Percentiles rank a stretch among this genome's conserved stretches.
phyloP scores from a whole-genome alignment of 1,140 invertebrate species.

The Lasaia peninsularis region DNA sequence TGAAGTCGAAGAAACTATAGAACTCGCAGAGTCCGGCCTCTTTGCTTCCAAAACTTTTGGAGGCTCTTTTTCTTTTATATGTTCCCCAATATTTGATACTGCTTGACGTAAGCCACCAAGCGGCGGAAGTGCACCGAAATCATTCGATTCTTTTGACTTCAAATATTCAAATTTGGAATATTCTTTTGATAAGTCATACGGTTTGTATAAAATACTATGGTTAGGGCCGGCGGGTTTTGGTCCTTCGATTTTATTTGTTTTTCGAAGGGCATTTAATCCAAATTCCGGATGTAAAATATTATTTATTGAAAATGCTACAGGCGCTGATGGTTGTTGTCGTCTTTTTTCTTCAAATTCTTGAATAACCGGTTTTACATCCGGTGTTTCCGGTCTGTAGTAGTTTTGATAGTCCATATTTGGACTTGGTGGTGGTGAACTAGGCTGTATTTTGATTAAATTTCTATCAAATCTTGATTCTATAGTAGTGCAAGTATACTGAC shows the following conservation, averaged over 20 bases:
- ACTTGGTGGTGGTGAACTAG: slow-evolving; percentile 56
- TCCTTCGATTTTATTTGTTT: slow-evolving; percentile 66
- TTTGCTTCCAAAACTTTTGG: slow-evolving; percentile 47
- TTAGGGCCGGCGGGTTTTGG: slow-evolving; percentile 63
- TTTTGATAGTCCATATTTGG: slow-evolving; percentile 56
- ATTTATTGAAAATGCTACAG: slow-evolving; percentile 64
- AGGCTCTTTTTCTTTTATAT: slow-evolving; percentile 44
- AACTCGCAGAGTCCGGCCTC: slow-evolving; percentile 72
- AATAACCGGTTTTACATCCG: slow-evolving; percentile 57
- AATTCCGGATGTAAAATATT: slow-evolving; percentile 74
- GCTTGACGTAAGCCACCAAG: slow-evolving; percentile 80
- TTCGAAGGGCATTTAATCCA: slow-evolving; percentile 60
- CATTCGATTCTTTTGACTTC: slow-evolving; percentile 49
- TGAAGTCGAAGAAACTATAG: slow-evolving; percentile 68
- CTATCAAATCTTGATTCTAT: slow-evolving; percentile 55
- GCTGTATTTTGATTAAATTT: slow-evolving; percentile 57
- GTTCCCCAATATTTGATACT: slow-evolving; percentile 80
- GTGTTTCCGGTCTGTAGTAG: slow-evolving; percentile 59
- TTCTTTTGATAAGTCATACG: slow-evolving; percentile 64
- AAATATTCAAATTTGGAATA: slow-evolving; percentile 49
- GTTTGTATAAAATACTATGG: slow-evolving; percentile 69
- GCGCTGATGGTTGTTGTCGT: slow-evolving; percentile 39
- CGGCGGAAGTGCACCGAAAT: slow-evolving; percentile 60
- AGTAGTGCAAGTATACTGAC: slow-evolving; percentile 65
- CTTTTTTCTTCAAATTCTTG: slow-evolving; percentile 48